Conservation (phyloP, 2,113 vertebrate genomes). For the Callospermophilus lateralis region DNA sequence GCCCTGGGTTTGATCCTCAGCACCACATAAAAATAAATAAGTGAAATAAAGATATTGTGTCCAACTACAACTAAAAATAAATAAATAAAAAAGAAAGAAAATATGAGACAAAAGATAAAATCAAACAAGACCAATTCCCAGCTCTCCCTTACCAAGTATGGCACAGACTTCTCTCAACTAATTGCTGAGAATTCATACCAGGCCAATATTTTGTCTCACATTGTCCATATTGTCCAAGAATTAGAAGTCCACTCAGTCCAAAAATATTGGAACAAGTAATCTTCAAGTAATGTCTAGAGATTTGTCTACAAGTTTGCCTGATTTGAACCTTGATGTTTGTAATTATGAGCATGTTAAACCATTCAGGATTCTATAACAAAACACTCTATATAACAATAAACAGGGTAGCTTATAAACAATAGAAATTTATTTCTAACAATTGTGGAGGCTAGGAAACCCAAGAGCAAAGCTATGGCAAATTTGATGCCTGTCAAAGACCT, state of each 20-base stretch:
- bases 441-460: not conserved
- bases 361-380: not conserved
- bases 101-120: constrained; percentile 91
- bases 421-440: not conserved
- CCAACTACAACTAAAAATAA: too few relatives aligned
- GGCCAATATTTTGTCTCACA: constrained; percentile 89
- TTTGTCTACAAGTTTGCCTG: constrained; percentile 88
- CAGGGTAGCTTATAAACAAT: not conserved
- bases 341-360: not conserved
- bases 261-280: constrained; percentile 82
- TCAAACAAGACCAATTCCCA: constrained; percentile 95
- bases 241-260: constrained; percentile 75
- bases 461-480: not conserved
- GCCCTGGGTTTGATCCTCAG: too few relatives aligned
- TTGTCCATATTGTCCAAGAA: constrained; percentile 85
- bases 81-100: too few relatives aligned
- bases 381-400: not conserved
- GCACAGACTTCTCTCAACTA: constrained; percentile 94
- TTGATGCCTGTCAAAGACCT: not conserved
- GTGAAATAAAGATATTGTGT: too few relatives aligned
- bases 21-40: too few relatives aligned
- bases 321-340: constrained; percentile 90
- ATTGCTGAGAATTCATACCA: constrained; percentile 96
- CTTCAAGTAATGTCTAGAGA: constrained; percentile 87
- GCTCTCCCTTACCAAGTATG: constrained; percentile 85